Conservation (phyloP, 1,140 invertebrate genomes). For the Bacillus rossius region DNA sequence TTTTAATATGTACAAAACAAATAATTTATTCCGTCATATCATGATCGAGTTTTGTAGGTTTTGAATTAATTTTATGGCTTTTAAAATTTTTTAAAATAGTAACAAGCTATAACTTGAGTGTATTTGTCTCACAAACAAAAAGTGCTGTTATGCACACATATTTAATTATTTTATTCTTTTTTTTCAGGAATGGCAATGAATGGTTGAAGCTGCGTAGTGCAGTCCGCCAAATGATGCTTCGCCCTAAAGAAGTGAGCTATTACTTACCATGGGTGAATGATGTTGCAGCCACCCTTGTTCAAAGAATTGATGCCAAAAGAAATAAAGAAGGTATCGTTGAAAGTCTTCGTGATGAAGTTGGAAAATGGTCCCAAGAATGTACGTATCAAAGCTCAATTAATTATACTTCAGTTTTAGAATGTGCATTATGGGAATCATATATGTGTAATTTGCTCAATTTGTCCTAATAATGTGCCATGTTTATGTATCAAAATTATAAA, state of each 20-base stretch:
- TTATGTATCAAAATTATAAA: too few species aligned
- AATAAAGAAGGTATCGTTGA: slow-evolving; percentile 19
- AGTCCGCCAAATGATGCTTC: slow-evolving; percentile 44
- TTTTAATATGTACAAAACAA: too few species aligned
- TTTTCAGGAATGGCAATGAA: slow-evolving; percentile 45
- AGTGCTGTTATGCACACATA: too few species aligned
- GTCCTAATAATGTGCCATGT: too few species aligned
- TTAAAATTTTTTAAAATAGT: too few species aligned
- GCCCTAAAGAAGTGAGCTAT: slow-evolving; percentile 40
- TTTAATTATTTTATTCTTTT: neutral
- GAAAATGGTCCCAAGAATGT: slow-evolving; percentile 38
- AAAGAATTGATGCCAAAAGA: slow-evolving; percentile 27
- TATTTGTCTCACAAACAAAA: too few species aligned
- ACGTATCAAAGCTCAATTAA: neutral
- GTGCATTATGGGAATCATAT: neutral
- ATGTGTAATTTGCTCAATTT: neutral
- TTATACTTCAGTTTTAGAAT: neutral
- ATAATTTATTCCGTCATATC: too few species aligned
- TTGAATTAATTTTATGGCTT: too few species aligned
- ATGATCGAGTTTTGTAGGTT: too few species aligned
- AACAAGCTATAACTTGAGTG: too few species aligned
- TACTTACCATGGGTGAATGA: slow-evolving; percentile 42
- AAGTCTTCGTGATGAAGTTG: slow-evolving; percentile 29
- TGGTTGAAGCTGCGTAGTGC: slow-evolving; percentile 44
- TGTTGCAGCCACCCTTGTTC: slow-evolving; percentile 40